Evolutionary conservation across 2,888 invertebrate species (phyloP), one percentile per base, ranked within the genome.

Genomic region (Epirrhoe alternata): DNA sequence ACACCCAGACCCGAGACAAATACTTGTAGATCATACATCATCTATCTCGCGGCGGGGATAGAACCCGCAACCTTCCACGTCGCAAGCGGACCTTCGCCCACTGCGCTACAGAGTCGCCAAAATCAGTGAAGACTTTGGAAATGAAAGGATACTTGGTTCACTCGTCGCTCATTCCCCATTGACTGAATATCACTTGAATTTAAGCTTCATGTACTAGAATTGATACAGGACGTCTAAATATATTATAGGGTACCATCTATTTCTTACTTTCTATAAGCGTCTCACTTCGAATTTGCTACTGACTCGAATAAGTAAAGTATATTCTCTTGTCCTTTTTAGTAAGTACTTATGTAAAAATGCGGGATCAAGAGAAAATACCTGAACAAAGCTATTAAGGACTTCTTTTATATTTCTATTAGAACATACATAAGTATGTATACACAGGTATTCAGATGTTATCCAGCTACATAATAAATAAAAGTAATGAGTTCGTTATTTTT

Each of bases 261-360:
- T 50, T 42, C 57, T 57, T 57, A 63, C 14, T 30, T 47, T 14
- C 61, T 66, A 59, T 54, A 64, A 58, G 64, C 58, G 58, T 59
- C 58, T 64, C 54, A 45, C 53, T 16, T 57, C 53, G 47, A 59
- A 59, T 54, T 64, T 2, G 47, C 54, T 59, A 63, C 57, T 12
- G 58, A 59, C 53, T 64, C 49, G 64, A 59, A 64, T 49, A 61
- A 24, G 24, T 24, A 47, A 16, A 38, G 24, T 35, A 35, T 10
- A 51, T 51, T 51, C 38, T 51, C 58, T 59, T 38, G 58, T 2
- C 35, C 45, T 17, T 31, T 51, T 24, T 35, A 31, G 35, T 50
- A 58, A 24, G 33, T n/a, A n/a, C n/a, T n/a, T n/a, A n/a, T n/a
- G n/a, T 17, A 49, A 16, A 50, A 50, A 16, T 6, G 12, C 35